A percentile compares a stretch with the other conserved stretches of the same genome.
Conservation (phyloP, 1,140 invertebrate genomes). For the Drosophila sechellia region DNA sequence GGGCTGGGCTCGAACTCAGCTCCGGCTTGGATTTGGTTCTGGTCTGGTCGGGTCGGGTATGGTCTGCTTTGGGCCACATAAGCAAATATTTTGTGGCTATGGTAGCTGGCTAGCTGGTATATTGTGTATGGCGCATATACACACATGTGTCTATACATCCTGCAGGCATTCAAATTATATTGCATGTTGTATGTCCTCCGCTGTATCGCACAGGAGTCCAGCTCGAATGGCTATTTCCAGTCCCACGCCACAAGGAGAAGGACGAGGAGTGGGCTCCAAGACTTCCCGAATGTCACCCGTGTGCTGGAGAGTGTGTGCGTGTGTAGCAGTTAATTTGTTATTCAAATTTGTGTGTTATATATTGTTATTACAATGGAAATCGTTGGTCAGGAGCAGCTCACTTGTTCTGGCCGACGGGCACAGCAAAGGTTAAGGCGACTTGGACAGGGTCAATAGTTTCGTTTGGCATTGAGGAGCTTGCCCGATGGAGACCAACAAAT, state of each 20-base stretch:
- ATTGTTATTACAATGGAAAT: conserved; percentile 80
- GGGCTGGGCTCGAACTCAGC: conserved; percentile 26
- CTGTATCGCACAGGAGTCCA: conserved; percentile 21
- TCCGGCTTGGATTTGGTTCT: conserved; percentile 16
- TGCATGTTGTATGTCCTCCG: conserved; percentile 47
- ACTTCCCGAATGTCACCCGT: conserved; percentile 52
- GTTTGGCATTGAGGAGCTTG: conserved; percentile 11
- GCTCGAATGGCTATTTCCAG: conserved; percentile 69
- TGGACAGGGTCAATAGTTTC: conserved; percentile 45
- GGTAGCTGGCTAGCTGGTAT: conserved; percentile 38
- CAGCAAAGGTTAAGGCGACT: conserved; percentile 30
- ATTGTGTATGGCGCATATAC: conserved; percentile 17
- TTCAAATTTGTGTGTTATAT: conserved; percentile 83
- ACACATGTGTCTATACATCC: conserved; percentile 50
- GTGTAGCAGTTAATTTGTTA: conserved; percentile 75
- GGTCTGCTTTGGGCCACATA: conserved; percentile 37
- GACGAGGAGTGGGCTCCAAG: conserved; percentile 17
- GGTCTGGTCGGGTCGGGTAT: conserved; percentile 23
- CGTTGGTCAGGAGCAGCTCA: conserved; percentile 53
- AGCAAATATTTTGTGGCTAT: conserved; percentile 79
- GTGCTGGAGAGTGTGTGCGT: conserved; percentile 19
- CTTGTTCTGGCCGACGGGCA: conserved; percentile 56
- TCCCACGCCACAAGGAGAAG: conserved; percentile 46
- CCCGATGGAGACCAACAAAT: not conserved
- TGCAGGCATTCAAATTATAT: conserved; percentile 82